Conservation (phyloP, 2,888 invertebrate genomes). For the Marasmarcha lunaedactyla region DNA sequence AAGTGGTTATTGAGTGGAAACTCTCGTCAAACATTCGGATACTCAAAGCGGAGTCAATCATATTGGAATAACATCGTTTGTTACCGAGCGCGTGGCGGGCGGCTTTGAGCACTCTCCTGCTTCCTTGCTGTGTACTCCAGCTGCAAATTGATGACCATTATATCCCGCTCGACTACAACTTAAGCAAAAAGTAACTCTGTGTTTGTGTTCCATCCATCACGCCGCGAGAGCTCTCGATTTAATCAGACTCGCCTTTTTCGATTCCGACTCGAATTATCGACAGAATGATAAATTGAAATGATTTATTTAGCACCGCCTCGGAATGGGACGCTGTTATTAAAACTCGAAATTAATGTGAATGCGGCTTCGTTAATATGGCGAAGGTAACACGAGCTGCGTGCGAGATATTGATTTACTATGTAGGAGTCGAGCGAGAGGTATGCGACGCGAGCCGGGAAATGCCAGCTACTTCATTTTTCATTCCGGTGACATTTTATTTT, state of each 20-base stretch:
- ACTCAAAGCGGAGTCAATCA: neutral
- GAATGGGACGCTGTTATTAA: neutral
- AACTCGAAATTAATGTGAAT: slow-evolving; percentile 1
- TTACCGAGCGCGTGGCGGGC: neutral
- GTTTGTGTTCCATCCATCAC: neutral
- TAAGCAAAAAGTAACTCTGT: neutral
- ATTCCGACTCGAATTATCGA: slow-evolving; percentile 1
- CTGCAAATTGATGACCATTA: neutral
- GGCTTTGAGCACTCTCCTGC: no score
- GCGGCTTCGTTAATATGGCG: no score
- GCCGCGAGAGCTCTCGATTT: neutral
- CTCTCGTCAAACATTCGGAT: no score
- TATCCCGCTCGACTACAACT: neutral
- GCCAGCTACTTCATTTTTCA: neutral
- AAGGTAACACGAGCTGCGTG: neutral
- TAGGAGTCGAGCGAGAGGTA: neutral
- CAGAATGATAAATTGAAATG: slow-evolving; percentile 1
- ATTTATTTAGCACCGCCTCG: neutral
- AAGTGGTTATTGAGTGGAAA: no score
- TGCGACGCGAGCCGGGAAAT: neutral
- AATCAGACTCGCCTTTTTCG: neutral
- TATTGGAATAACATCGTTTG: neutral
- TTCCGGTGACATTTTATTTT: no score
- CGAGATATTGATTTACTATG: neutral
- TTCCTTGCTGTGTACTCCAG: neutral